These are phyloP conservation scores for Gastracanthus pulcherrimus DNA, from an alignment of 2,888 invertebrate genomes.

Conservation along the genomic window DNA sequence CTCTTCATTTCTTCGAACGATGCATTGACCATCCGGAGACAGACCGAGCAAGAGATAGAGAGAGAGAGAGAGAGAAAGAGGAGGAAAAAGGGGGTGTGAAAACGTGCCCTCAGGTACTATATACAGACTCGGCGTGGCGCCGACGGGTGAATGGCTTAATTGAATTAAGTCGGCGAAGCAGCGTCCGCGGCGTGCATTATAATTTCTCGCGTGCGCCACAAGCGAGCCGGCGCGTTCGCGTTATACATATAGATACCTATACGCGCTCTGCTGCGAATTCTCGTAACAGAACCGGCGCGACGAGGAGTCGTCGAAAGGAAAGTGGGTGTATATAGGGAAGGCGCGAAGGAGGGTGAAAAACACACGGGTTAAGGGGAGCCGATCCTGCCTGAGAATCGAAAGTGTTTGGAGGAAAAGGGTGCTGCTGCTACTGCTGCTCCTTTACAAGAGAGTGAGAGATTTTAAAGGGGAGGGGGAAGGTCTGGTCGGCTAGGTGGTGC, in stretches of 20 bases:
- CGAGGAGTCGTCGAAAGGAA: neutral
- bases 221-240: neutral
- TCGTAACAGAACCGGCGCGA: too few relatives aligned
- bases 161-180: constrained; percentile 74
- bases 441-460: neutral
- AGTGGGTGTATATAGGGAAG: too few relatives aligned
- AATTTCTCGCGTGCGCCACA: constrained; percentile 56
- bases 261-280: too few relatives aligned
- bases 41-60: too few relatives aligned
- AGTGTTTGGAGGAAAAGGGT: constrained; percentile 1
- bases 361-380: too few relatives aligned
- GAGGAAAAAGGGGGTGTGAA: constrained; percentile 61
- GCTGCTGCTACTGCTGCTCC: neutral
- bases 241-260: neutral
- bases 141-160: constrained; percentile 72
- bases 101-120: constrained; percentile 75
- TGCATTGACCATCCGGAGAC: constrained; percentile 57
- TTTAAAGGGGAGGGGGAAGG: constrained; percentile 24
- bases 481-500: neutral
- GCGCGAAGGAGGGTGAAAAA: too few relatives aligned
- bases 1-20: constrained; percentile 56
- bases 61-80: too few relatives aligned
- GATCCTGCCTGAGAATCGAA: too few relatives aligned
- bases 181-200: constrained; percentile 66
- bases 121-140: constrained; percentile 64